Evolutionary conservation across 2,797 vertebrate genomes (phyloP), one percentile per base, ranked within the genome.

Genomic region (Leptodactylus fallax): DNA sequence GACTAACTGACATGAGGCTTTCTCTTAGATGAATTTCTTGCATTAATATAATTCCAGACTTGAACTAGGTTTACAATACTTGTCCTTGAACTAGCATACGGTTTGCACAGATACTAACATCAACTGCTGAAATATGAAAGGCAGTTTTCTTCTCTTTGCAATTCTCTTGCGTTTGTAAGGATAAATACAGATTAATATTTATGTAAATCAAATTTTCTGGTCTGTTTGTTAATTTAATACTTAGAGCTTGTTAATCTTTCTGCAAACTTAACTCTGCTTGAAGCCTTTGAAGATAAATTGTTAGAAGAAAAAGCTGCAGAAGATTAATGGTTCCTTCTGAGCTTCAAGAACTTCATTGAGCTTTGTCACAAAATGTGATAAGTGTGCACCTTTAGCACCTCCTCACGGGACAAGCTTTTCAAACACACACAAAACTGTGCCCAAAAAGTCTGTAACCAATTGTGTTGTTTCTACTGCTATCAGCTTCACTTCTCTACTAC

Each of bases 291-390:
- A 92, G 85, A 91, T 90, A 92, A 91, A 91, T 76, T 90, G n/a
- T 72, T 9, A 76, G 88, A 91, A 79, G 80, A 89, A 78, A 51
- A 88, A 89, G 53, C 5, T 23, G 11, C 13, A 81, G 17, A 81
- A 86, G 91, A 91, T 91, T 91, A 93, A 94, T 93, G 87, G 27
- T 90, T 90, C 69, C 87, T 89, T 93, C 89, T 90, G 76, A 89
- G 90, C 90, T 85, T 90, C 74, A 87, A 93, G 91, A 91, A 83
- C 0, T 56, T 87, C 84, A 87, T 90, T 89, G 72, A 89, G 79
- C 79, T 89, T 83, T 91, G 88, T 91, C 83, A 90, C 90, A 87
- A 23, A 86, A 89, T 51, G 79, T 90, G 90, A 90, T 92, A 90
- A 93, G 93, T 88, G 88, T 91, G 16, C 8, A 90, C 86, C 79